Evolutionary conservation across 2,797 vertebrate genomes (phyloP), one percentile per base, ranked within the genome.

Genomic region (Spinibarbus caldwelli): DNA sequence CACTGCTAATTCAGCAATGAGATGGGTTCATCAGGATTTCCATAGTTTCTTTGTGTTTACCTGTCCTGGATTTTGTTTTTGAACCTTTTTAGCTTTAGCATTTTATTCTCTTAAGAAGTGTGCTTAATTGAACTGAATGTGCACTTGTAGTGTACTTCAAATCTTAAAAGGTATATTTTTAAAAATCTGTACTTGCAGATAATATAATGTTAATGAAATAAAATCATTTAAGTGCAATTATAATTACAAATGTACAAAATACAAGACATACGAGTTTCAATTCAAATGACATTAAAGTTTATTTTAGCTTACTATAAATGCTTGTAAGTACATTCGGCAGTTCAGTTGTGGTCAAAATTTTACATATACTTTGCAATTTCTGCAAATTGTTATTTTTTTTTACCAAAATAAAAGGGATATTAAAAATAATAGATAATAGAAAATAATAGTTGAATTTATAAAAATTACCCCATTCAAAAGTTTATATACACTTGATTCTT

Each of bases 11-110:
- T 59, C 14, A 59, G 57, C 59, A 62, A 15, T 62, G n/a, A 62
- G 57, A 62, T 15, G 29, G 15, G 29, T 17, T 34, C 21, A n/a
- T 66, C 41, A 49, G 49, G 38, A 36, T 45, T 8, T 31, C 26
- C n/a, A 15, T 15, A 64, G 62, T 83, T 52, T 78, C 12, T 79
- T 54, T 78, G 34, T 38, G 14, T 83, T 41, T 52, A 14, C 36
- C n/a, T 83, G 19, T n/a, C 15, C 31, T 54, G 23, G 15, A 38
- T 45, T 8, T 5, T 5, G 23, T 26, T 49, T 68, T 11, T 9
- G 14, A 15, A 34, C 12, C 6, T 5, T 62, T 29, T 49, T 3
- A 21, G 49, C 21, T 43, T 57, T 67, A n/a, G n/a, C n/a, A n/a
- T n/a, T n/a, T n/a, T n/a, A n/a, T n/a, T n/a, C n/a, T n/a, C n/a